Base-by-base conservation (phyloP, 2,113 vertebrate species). In the Myocastor coypus region DNA sequence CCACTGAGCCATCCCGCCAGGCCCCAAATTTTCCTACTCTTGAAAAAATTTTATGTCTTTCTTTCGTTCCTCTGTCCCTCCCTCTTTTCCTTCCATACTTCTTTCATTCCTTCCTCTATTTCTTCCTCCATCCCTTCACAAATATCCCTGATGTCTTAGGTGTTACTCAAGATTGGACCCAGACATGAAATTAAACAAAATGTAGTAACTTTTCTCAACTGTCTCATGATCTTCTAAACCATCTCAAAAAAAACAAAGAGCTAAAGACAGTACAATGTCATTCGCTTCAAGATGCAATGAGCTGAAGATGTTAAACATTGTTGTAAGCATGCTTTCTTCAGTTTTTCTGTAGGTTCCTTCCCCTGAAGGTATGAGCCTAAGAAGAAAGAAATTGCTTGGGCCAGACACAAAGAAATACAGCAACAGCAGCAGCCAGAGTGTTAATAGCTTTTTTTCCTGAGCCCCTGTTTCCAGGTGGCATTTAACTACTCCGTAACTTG, bases 401-500 rank as follows among this genome's bases (percentile, higher is more conserved):
- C 71, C 86, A 83, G 83, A 69, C 57, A 57, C 7, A 26, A 11
- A 8, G 55, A 40, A 26, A 16, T 46, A 42, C 19, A 24, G 55
- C 34, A 32, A 28, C 28, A 34, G 78, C 30, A 28, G 30, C 1
- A 20, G 19, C 32, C 71, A 46, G 73, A 61, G 1, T 7, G 4
- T 20, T 28, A 17, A 17, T 7, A 7, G 7, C 34, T 77, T 17
- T 22, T 6, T 40, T 16, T 81, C 37, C 75, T 66, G 50, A 42
- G 28, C 32, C 14, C 28, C 24, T 24, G 1, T 55, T 66, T 86
- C 24, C 24, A 3, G 30, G 5, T 37, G 89, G 42, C 42, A 4
- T 37, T 40, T 6, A 0, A 0, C 1, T 10, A 4, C 0, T 3
- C 2, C 5, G 78, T 0, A 83, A 55, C 37, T 90, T 22, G 37